Conservation (phyloP, 2,888 invertebrate genomes). For the Pantelozetes paolii region DNA sequence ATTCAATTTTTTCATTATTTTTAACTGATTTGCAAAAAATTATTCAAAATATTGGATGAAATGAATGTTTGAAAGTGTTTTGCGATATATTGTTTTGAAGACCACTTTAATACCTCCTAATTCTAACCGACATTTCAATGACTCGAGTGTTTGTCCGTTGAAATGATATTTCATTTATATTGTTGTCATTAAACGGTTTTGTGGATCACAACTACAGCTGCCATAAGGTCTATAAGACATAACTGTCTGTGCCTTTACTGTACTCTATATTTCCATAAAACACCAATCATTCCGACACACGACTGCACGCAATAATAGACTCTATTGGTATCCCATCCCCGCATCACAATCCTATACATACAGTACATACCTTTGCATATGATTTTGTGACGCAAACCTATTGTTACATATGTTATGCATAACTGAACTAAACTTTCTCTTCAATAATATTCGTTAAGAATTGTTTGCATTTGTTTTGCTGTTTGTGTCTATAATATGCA, state of each 20-base stretch:
- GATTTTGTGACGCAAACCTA: background rate
- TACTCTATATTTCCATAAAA: background rate
- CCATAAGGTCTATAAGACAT: background rate
- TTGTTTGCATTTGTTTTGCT: no score
- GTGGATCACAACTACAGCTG: conserved; percentile 2
- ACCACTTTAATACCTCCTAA: background rate
- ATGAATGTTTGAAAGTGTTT: background rate
- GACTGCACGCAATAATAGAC: background rate
- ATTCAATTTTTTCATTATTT: background rate
- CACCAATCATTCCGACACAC: conserved; percentile 13
- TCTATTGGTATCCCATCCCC: background rate
- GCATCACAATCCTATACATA: conserved; percentile 5
- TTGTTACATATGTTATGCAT: background rate
- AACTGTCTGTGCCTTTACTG: background rate
- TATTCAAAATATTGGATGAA: background rate
- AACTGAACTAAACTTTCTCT: no score
- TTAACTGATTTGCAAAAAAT: background rate
- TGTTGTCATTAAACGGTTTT: conserved; percentile 1
- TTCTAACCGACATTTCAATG: background rate
- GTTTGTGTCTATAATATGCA: no score
- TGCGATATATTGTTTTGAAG: background rate
- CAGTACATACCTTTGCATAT: no score
- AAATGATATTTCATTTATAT: background rate
- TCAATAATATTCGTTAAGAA: no score
- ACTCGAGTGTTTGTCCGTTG: background rate